Percentiles rank a stretch among this genome's conserved stretches.
Conservation (phyloP, 2,113 vertebrate species). For the Astatotilapia flaviijosephi region DNA sequence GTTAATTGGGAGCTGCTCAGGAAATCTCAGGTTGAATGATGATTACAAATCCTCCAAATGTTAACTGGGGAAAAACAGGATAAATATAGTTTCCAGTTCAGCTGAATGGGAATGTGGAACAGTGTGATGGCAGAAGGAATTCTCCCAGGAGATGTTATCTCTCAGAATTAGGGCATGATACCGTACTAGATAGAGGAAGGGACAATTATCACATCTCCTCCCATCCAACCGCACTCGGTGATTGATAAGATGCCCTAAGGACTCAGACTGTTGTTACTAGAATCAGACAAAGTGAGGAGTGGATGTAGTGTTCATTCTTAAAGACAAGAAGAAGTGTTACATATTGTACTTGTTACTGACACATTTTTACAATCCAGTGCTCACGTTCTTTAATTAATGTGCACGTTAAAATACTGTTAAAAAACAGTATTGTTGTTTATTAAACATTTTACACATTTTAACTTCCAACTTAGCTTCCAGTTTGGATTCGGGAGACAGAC, state of each 20-base stretch:
- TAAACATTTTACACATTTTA: not conserved
- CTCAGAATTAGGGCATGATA: conserved; percentile 67
- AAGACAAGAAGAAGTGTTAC: not conserved
- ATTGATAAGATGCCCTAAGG: conserved; percentile 42
- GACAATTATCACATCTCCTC: conserved; percentile 51
- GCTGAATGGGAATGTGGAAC: conserved; percentile 42
- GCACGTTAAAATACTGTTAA: not conserved
- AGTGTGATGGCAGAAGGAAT: conserved; percentile 31
- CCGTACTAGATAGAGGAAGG: conserved; percentile 34
- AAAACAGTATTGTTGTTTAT: not conserved
- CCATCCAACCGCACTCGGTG: not conserved
- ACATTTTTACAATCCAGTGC: not conserved
- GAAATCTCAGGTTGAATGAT: conserved; percentile 71
- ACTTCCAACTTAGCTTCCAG: not conserved
- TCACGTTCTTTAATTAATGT: not conserved
- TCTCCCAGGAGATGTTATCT: conserved; percentile 59
- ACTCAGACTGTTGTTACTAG: not conserved
- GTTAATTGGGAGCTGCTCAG: conserved; percentile 72
- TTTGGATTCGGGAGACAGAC: not conserved
- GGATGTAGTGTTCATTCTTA: not conserved
- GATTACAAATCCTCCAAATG: conserved; percentile 69
- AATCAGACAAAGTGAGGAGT: not conserved
- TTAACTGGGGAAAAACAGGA: conserved; percentile 40
- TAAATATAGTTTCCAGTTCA: conserved; percentile 63
- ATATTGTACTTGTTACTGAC: not conserved